Evolutionary conservation across 2,888 invertebrate species (phyloP).

Genomic region (Drosophila imparisetae): DNA sequence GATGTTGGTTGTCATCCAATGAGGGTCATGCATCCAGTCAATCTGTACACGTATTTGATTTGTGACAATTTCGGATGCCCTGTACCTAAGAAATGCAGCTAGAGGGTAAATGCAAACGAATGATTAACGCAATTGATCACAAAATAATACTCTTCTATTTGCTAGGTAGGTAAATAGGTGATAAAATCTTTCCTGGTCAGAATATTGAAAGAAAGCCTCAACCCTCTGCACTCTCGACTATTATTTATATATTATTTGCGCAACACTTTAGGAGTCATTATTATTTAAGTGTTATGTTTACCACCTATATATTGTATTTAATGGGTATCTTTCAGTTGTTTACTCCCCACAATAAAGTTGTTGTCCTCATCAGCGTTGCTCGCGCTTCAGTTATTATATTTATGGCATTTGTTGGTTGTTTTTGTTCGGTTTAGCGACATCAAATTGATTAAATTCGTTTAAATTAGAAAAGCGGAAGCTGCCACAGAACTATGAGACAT

Average conservation of each 20-base stretch:
- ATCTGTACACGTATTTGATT: constrained; percentile 29
- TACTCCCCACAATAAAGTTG: not conserved
- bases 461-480: constrained; percentile 69
- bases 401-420: constrained; percentile 13
- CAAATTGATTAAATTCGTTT: constrained; percentile 73
- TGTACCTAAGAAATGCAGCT: not conserved
- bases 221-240: no score
- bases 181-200: not conserved
- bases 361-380: not conserved
- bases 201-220: not conserved
- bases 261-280: not conserved
- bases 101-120: not conserved
- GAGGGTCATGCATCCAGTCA: constrained; percentile 29
- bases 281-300: not conserved
- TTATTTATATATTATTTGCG: not conserved
- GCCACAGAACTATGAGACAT: constrained; percentile 33
- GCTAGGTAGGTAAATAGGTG: no score
- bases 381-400: constrained; percentile 33
- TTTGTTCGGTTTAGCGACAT: constrained; percentile 59
- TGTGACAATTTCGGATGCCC: constrained; percentile 43
- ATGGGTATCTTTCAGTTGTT: constrained; percentile 10
- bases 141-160: not conserved
- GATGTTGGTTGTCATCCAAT: constrained; percentile 7
- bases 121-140: not conserved
- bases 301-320: not conserved